Evolutionary conservation across 30 jellyfish, hydroid and myxozoan genomes (phyloP).

Genomic region (Morbakka virulenta): DNA sequence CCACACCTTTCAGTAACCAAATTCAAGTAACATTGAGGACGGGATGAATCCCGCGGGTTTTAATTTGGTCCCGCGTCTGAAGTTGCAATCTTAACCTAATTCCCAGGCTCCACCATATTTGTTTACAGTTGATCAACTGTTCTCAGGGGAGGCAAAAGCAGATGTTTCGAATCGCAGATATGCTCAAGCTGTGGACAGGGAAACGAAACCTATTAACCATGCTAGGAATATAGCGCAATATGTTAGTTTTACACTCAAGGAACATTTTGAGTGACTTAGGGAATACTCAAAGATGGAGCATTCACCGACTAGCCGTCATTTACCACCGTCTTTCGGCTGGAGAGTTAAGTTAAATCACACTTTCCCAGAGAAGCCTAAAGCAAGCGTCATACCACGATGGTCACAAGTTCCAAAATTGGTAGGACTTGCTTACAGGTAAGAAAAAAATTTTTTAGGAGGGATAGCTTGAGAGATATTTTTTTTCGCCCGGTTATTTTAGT

Average conservation of each 20-base stretch:
- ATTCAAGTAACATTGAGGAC: too few relatives aligned
- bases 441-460: background rate
- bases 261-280: background rate
- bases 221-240: background rate
- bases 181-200: background rate
- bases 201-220: background rate
- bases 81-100: too few relatives aligned
- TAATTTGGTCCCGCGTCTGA: too few relatives aligned
- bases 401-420: constrained; percentile 92
- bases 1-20: too few relatives aligned
- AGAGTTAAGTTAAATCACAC: constrained; percentile 78
- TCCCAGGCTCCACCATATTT: background rate
- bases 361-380: constrained; percentile 92
- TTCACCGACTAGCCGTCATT: constrained; percentile 26
- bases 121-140: background rate
- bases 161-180: background rate
- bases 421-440: constrained; percentile 96
- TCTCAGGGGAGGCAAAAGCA: background rate
- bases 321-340: constrained; percentile 96
- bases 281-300: background rate
- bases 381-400: constrained; percentile 88
- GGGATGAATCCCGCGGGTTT: too few relatives aligned
- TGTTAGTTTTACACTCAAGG: background rate
- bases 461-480: too few relatives aligned
- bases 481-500: too few relatives aligned